Evolutionary conservation across 2,888 invertebrate genomes (phyloP).

Genomic region (Machimus atricapillus): DNA sequence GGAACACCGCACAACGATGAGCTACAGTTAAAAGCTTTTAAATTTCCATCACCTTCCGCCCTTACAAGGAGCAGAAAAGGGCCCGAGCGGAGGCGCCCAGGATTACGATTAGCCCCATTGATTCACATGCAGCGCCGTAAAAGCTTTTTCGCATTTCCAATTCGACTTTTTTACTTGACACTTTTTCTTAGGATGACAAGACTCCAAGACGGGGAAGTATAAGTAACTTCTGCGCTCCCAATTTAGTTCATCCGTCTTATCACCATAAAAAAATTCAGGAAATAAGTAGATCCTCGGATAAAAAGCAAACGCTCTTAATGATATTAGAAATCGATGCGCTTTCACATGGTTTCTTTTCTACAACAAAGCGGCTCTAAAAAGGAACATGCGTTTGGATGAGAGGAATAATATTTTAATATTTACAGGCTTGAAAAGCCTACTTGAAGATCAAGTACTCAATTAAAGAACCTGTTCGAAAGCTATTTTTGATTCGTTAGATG

Average conservation of each 20-base stretch:
- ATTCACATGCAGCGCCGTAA: constrained; percentile 44
- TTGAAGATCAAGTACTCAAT: not conserved
- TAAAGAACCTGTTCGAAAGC: not conserved
- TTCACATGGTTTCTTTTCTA: not conserved
- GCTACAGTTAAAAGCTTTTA: constrained; percentile 47
- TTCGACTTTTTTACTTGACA: constrained; percentile 34
- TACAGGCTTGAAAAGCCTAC: not conserved
- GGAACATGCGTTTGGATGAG: not conserved
- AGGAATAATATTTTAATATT: not conserved
- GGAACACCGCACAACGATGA: constrained; percentile 33
- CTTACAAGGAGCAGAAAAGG: constrained; percentile 43
- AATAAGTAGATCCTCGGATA: constrained; percentile 39
- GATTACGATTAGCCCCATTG: constrained; percentile 38
- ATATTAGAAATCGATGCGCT: not conserved
- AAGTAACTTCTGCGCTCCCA: not conserved
- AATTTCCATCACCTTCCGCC: constrained; percentile 46
- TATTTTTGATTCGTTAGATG: not conserved
- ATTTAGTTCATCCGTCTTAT: constrained; percentile 42
- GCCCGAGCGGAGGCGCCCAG: constrained; percentile 31
- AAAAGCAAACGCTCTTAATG: not conserved
- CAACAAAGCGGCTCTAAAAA: not conserved
- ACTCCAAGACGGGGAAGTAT: not conserved
- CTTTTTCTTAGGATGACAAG: not conserved
- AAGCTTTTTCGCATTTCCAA: constrained; percentile 44
- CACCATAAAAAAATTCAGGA: constrained; percentile 37